These are phyloP conservation scores for Mixornis gularis DNA, from an alignment of 2,113 vertebrate genomes.

Conservation along the genomic window DNA sequence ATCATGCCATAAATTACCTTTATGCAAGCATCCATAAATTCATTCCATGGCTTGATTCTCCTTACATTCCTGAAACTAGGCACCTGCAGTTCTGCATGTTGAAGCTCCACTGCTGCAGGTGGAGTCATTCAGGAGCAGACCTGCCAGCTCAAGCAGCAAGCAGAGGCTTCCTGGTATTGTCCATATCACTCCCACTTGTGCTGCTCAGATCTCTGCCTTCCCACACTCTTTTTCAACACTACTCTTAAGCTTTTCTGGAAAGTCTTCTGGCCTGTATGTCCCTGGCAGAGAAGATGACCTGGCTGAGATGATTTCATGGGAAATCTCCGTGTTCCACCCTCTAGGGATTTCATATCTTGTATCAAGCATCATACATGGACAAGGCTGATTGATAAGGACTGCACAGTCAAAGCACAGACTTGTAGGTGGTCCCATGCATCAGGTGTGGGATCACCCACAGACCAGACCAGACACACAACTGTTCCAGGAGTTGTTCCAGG, in stretches of 20 bases:
- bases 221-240: neutral
- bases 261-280: neutral
- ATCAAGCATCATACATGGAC: neutral
- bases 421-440: neutral
- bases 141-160: neutral
- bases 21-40: neutral
- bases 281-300: neutral
- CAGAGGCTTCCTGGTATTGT: neutral
- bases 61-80: neutral
- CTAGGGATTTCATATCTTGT: neutral
- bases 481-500: neutral
- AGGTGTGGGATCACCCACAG: neutral
- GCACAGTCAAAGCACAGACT: neutral
- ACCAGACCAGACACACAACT: neutral
- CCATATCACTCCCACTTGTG: neutral
- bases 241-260: neutral
- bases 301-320: fast-evolving
- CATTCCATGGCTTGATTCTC: neutral
- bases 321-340: neutral
- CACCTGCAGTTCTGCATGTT: neutral
- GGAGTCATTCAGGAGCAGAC: neutral
- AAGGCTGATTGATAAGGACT: neutral
- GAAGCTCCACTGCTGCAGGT: neutral
- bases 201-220: neutral
- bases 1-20: too few relatives aligned